Conservation (phyloP, 2,797 vertebrate genomes). For the Malacoraja senta region DNA sequence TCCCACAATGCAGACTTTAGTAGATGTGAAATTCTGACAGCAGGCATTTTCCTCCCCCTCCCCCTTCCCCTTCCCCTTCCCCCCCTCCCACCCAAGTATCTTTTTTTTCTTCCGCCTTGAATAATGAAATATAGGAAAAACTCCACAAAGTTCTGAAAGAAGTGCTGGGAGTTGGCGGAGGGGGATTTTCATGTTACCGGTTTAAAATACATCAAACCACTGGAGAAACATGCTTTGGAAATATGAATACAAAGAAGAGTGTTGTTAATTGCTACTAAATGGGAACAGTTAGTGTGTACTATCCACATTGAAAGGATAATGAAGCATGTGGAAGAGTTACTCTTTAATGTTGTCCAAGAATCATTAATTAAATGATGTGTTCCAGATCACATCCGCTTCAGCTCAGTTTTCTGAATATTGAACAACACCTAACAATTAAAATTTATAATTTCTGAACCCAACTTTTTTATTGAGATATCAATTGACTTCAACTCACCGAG, state of each 20-base stretch:
- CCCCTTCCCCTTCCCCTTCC: background rate
- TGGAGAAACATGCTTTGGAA: background rate
- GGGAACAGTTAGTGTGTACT: background rate
- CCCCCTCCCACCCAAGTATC: background rate
- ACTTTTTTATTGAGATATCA: background rate
- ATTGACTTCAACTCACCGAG: background rate
- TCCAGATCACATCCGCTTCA: no score
- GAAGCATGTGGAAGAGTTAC: background rate
- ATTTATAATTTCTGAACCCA: background rate
- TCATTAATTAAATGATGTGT: background rate
- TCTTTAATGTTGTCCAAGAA: background rate
- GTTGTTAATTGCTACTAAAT: background rate
- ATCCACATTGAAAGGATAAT: background rate
- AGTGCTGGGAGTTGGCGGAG: background rate
- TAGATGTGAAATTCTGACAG: background rate
- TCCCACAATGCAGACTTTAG: background rate
- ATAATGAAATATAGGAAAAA: background rate
- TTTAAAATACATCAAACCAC: background rate
- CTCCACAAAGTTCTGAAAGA: background rate
- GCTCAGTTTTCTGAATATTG: background rate
- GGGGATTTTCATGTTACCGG: background rate
- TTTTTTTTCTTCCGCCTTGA: background rate
- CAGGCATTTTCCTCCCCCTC: background rate
- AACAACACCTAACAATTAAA: background rate
- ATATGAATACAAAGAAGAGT: background rate